phyloP scores from a whole-genome alignment of 2,797 vertebrate genomes.

The Denticeps clupeoides region DNA sequence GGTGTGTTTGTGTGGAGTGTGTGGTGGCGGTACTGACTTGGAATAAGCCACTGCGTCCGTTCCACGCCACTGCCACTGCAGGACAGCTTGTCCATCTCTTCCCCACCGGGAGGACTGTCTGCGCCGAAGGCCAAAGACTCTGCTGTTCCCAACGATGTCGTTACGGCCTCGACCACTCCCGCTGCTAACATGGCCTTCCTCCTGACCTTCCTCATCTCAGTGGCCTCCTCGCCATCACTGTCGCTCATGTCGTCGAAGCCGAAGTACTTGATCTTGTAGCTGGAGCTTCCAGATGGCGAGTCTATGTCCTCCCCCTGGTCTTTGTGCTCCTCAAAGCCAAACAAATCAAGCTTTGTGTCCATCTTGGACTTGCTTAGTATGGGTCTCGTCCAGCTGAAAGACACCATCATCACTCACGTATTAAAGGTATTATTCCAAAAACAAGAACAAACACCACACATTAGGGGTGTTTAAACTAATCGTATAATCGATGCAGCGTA shows the following conservation, averaged over 20 bases:
- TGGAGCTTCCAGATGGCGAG: constrained; percentile 66
- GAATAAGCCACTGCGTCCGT: constrained; percentile 35
- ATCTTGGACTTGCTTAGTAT: constrained; percentile 82
- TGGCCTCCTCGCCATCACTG: constrained; percentile 72
- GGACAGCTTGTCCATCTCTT: constrained; percentile 47
- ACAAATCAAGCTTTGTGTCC: constrained; percentile 80
- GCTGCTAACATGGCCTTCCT: constrained; percentile 40
- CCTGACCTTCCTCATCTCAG: constrained; percentile 71
- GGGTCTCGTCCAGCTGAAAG: constrained; percentile 55
- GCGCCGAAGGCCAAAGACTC: no score
- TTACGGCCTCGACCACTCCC: background rate
- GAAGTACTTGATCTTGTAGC: constrained; percentile 96
- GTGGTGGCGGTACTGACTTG: constrained; percentile 15
- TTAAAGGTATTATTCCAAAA: no score
- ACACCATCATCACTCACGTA: background rate
- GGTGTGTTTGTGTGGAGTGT: background rate
- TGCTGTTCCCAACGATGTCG: no score
- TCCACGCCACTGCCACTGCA: constrained; percentile 62
- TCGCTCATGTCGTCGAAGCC: constrained; percentile 95
- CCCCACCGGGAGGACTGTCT: no score
- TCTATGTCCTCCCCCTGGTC: constrained; percentile 61
- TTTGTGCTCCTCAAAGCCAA: constrained; percentile 84
- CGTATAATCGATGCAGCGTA: no score
- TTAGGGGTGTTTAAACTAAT: no score
- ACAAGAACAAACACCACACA: no score